Percentiles rank a stretch among this genome's conserved stretches.
Evolutionary conservation across 2,888 invertebrate species (phyloP).

Genomic region (Germaria angustata): DNA sequence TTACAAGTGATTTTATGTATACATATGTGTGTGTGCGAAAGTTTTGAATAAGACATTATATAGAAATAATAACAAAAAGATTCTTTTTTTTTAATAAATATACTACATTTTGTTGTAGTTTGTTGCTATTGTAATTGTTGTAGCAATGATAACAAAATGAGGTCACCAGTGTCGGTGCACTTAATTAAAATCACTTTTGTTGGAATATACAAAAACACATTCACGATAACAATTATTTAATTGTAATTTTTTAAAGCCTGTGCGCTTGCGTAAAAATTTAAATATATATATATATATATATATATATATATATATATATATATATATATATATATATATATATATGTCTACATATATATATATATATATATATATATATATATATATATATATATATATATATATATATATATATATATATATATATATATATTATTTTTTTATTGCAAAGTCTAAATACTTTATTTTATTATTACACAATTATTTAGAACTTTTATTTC

Average conservation of each 20-base stretch:
- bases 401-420: no score
- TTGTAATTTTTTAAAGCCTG: not conserved
- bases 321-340: no score
- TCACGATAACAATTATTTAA: not conserved
- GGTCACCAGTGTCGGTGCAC: conserved; percentile 61
- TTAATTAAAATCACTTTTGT: conserved; percentile 47
- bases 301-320: no score
- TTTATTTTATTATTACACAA: not conserved
- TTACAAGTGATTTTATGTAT: not conserved
- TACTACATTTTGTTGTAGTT: conserved; percentile 17
- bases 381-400: no score
- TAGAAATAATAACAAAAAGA: conserved; percentile 11
- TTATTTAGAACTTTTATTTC: not conserved
- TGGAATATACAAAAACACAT: not conserved
- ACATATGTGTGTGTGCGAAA: conserved; percentile 11
- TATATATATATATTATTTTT: not conserved
- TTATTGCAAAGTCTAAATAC: not conserved
- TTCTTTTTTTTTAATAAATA: not conserved
- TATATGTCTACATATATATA: no score
- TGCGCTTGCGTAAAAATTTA: conserved; percentile 67
- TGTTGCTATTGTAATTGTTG: conserved; percentile 41
- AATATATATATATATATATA: no score
- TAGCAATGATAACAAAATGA: conserved; percentile 59
- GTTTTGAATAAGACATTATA: conserved; percentile 19
- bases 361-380: no score